These are phyloP conservation scores for Silurus asotus DNA, from an alignment of 2,113 vertebrate genomes.

Conservation along the genomic window DNA sequence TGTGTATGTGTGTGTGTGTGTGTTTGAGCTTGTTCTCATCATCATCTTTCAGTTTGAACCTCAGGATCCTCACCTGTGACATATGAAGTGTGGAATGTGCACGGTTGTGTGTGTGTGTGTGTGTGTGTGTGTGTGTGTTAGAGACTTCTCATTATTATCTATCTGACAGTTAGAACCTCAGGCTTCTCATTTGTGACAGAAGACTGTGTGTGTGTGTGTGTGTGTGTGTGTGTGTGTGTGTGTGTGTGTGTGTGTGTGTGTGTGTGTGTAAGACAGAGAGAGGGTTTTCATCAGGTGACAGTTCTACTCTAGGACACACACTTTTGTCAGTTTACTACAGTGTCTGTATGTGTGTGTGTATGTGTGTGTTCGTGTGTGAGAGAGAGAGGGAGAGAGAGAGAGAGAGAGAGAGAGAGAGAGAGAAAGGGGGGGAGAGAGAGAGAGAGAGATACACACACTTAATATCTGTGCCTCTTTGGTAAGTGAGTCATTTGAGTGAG, in stretches of 20 bases:
- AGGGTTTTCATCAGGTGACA: not conserved
- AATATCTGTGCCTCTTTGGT: not conserved
- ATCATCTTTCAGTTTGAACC: conserved; percentile 24
- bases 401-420: no score
- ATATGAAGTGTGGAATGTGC: not conserved
- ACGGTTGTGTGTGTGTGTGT: conserved; percentile 22
- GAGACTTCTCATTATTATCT: not conserved
- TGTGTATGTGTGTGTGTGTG: conserved; percentile 28
- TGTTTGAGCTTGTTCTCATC: conserved; percentile 3
- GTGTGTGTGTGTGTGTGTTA: not conserved
- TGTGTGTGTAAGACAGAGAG: not conserved
- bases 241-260: not conserved
- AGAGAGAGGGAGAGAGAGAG: no score
- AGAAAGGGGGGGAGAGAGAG: no score
- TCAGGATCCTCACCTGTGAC: not conserved
- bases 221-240: conserved; percentile 1
- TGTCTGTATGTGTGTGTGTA: not conserved
- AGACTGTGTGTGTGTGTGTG: not conserved
- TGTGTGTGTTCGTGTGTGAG: no score
- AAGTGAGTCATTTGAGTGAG: not conserved
- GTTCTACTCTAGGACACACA: not conserved
- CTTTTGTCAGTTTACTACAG: not conserved
- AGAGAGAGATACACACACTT: no score
- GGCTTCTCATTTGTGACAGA: conserved; percentile 20
- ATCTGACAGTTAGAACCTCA: conserved; percentile 3